phyloP scores from a whole-genome alignment of 2,888 invertebrate species.

The Drosophila fungiperda region DNA sequence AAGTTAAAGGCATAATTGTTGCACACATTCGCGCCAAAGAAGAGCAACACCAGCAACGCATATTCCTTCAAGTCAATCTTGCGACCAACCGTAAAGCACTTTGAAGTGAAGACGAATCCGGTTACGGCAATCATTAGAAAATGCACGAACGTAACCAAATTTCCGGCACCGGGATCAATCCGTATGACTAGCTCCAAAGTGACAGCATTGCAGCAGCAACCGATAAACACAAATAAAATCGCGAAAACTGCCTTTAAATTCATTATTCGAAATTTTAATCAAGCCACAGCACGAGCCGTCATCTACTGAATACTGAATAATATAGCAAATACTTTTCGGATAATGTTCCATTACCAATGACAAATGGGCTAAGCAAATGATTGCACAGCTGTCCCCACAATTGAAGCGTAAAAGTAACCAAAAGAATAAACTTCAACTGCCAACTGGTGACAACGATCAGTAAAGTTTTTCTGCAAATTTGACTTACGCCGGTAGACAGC shows the following conservation, averaged over 20 bases:
- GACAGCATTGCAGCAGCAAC: conserved; percentile 95
- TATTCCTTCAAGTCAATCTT: conserved; percentile 93
- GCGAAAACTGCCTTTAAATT: conserved; percentile 88
- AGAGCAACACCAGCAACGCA: conserved; percentile 92
- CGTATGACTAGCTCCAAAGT: conserved; percentile 95
- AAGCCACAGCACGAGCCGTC: background rate
- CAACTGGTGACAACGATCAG: background rate
- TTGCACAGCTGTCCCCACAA: conserved; percentile 10
- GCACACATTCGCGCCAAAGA: conserved; percentile 95
- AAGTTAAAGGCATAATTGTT: conserved; percentile 98
- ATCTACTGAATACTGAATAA: background rate
- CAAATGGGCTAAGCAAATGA: background rate
- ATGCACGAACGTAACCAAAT: conserved; percentile 96
- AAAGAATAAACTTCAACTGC: background rate
- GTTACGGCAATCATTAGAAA: conserved; percentile 95
- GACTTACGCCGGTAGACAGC: background rate
- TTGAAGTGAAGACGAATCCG: conserved; percentile 93
- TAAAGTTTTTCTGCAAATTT: background rate
- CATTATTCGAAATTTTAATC: background rate
- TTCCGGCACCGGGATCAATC: conserved; percentile 96
- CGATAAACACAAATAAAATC: conserved; percentile 91
- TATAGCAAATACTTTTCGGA: background rate
- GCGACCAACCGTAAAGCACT: conserved; percentile 92
- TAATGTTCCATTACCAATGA: background rate
- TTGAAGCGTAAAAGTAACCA: background rate